Conservation (phyloP, 2,113 vertebrate genomes). For the Globicephala melas region DNA sequence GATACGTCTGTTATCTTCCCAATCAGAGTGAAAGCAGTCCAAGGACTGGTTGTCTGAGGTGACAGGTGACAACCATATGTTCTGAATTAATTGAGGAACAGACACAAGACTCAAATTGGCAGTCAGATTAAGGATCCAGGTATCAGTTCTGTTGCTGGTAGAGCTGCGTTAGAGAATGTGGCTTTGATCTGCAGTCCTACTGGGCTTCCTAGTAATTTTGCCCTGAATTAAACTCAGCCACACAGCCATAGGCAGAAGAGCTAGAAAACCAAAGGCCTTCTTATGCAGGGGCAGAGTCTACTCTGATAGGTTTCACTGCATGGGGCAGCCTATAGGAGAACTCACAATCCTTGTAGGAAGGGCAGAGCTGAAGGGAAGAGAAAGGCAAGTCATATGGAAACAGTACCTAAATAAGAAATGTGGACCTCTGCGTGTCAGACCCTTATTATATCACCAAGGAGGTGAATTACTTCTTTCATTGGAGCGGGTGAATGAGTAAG, state of each 20-base stretch:
- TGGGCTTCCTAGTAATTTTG: background rate
- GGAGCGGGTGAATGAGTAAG: background rate
- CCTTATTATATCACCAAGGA: background rate
- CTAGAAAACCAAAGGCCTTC: background rate
- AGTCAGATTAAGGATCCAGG: background rate
- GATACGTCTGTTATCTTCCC: background rate
- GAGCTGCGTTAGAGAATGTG: background rate
- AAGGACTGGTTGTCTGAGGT: background rate
- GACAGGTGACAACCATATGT: background rate
- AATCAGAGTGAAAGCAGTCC: background rate
- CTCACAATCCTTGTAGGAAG: background rate
- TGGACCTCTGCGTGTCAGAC: background rate
- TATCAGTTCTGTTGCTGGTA: background rate
- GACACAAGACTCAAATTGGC: background rate
- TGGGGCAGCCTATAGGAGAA: background rate
- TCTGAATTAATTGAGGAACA: background rate
- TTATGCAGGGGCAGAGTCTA: background rate
- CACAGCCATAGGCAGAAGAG: background rate
- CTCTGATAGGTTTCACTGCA: background rate
- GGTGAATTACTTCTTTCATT: background rate
- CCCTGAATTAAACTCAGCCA: background rate
- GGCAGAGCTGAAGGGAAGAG: background rate
- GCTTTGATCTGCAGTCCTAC: background rate
- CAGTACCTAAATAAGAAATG: background rate
- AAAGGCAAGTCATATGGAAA: background rate